Base-by-base conservation (phyloP, 2,888 invertebrate genomes). In the Eilema griseolum region DNA sequence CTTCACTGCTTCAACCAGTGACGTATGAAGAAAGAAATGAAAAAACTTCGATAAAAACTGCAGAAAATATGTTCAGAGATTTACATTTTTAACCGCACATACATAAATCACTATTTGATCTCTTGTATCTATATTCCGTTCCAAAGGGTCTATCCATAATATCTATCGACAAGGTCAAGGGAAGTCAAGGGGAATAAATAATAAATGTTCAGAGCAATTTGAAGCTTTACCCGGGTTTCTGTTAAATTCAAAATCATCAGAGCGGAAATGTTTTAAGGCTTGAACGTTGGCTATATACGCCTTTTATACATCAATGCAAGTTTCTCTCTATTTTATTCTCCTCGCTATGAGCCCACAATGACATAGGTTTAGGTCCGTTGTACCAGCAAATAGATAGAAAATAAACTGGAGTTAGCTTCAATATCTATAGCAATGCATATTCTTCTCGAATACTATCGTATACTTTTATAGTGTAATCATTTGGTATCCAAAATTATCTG, bases 171-270 rank as follows among this genome's bases (percentile, higher is more conserved):
- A 33, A 66, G 66, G 41, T 46, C 60, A 67, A 26, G 24, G 41
- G 20, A 61, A 67, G 26, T 61, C 28, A 12, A 46, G 46, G 20
- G 46, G 61, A 56, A 52, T 52, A 67, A 67, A 67, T 67, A 61
- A 52, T 61, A 52, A 61, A 67, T 61, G 61, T 5, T 46, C 60
- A 41, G 24, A 61, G 60, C 26, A 57, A 67, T 61, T 67, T 67
- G 41, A 20, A 67, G 61, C 60, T 59, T 37, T 33, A 24, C 31
- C 33, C 66, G 60, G 60, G 41, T 4, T 26, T 28, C 61, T 20
- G 61, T 24, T 56, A 31, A 37, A 62, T 56, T 61, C 56, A 68
- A 62, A 62, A 62, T 57, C 62, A 68, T 68, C 62, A 33, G n/a
- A 28, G 56, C 52, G 62, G 62, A 31, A 62, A 68, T 62, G 33